A percentile compares a stretch with the other conserved stretches of the same genome.
Conservation (phyloP, 2,113 vertebrate species). For the Perognathus longimembris region DNA sequence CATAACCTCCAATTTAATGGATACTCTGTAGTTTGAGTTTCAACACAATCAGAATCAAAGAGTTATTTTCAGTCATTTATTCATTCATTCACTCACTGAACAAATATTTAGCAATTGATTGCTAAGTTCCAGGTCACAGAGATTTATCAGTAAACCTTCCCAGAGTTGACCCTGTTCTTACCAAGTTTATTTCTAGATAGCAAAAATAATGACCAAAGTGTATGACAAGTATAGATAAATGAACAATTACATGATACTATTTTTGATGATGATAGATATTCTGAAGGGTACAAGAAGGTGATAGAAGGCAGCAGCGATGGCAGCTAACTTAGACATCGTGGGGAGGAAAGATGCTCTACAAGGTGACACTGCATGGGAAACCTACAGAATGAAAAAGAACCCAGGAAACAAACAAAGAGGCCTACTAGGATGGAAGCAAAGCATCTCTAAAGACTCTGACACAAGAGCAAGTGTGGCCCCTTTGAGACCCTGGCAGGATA, state of each 20-base stretch:
- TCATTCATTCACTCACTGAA: background rate
- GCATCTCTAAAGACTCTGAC: background rate
- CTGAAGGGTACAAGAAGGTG: background rate
- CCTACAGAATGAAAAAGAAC: background rate
- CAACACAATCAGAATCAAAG: background rate
- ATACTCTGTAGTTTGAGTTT: background rate
- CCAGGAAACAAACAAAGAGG: too few relatives aligned
- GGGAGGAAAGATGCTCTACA: background rate
- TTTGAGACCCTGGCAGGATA: too few relatives aligned
- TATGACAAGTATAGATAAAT: background rate
- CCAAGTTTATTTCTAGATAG: constrained; percentile 14
- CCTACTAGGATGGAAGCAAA: background rate
- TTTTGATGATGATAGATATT: background rate
- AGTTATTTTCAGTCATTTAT: background rate
- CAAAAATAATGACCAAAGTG: background rate
- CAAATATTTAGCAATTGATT: background rate
- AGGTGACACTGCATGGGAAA: background rate
- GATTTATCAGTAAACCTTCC: background rate
- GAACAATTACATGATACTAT: background rate
- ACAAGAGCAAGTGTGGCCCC: background rate
- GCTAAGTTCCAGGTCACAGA: background rate
- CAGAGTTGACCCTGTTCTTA: constrained; percentile 1
- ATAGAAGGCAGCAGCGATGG: background rate
- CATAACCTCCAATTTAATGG: background rate
- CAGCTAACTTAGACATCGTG: rapidly evolving